phyloP scores from a whole-genome alignment of 92 coral and sea anemone species.

The Porites evermanni region DNA sequence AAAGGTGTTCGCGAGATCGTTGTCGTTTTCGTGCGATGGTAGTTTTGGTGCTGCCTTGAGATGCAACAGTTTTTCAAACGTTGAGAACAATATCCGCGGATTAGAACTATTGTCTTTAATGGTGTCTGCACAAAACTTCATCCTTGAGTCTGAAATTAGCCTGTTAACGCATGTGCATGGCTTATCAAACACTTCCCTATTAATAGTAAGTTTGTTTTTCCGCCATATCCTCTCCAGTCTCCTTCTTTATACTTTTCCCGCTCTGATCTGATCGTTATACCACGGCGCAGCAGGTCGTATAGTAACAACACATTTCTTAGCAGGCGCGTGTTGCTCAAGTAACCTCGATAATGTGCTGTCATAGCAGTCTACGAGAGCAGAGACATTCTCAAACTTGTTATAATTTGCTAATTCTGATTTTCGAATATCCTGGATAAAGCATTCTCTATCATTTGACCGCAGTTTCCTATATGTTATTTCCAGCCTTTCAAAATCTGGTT shows the following conservation, averaged over 20 bases:
- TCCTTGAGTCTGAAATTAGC: conserved; percentile 33
- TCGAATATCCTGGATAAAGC: conserved; percentile 27
- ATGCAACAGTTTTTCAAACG: not conserved
- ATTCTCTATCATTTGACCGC: conserved; percentile 18
- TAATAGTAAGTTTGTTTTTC: not conserved
- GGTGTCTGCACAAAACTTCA: conserved; percentile 6
- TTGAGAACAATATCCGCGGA: not conserved
- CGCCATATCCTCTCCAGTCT: conserved; percentile 43
- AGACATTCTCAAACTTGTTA: not conserved
- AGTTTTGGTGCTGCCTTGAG: no score
- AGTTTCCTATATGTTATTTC: conserved; percentile 20
- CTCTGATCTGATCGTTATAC: not conserved
- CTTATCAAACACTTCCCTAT: conserved; percentile 6
- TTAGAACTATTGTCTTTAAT: conserved; percentile 6
- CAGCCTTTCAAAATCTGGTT: conserved; percentile 27
- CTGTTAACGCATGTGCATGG: conserved; percentile 36
- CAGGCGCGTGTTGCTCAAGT: conserved; percentile 31
- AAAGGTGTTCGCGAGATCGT: not conserved
- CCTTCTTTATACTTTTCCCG: no score
- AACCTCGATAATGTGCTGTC: conserved; percentile 22
- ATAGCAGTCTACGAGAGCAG: conserved; percentile 30
- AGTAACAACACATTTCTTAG: conserved; percentile 39
- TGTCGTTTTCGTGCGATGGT: not conserved
- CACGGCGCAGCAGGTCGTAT: conserved; percentile 51
- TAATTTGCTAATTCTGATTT: not conserved